phyloP scores from a whole-genome alignment of 2,113 vertebrate species.

The Meriones unguiculatus region DNA sequence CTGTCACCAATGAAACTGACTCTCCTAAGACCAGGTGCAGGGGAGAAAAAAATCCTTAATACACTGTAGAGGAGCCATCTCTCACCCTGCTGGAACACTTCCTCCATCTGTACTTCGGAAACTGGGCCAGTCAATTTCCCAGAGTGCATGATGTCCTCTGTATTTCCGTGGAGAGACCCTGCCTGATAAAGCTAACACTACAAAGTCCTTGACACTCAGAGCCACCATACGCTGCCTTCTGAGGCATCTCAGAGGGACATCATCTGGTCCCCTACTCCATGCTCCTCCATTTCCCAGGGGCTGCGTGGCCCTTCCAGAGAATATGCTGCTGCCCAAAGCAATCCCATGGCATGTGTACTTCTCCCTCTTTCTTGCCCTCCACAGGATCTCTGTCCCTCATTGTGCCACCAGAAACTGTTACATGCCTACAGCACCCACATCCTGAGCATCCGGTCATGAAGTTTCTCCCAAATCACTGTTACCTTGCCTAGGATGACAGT shows the following conservation, averaged over 20 bases:
- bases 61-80: not conserved
- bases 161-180: not conserved
- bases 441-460: fast-evolving
- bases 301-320: too few species aligned
- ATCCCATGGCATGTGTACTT: too few species aligned
- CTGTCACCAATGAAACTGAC: not conserved
- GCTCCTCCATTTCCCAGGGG: not conserved
- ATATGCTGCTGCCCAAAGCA: not conserved
- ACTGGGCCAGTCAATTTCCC: not conserved
- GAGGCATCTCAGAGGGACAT: not conserved
- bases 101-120: not conserved
- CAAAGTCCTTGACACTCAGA: not conserved
- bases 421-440: not conserved
- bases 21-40: not conserved
- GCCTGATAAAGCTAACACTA: not conserved
- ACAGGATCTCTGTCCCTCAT: not conserved
- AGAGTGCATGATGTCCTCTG: not conserved
- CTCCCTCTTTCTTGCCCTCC: not conserved
- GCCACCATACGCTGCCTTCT: not conserved
- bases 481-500: not conserved
- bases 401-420: not conserved
- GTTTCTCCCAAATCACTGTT: not conserved
- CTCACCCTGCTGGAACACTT: not conserved
- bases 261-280: not conserved
- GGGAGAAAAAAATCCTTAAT: not conserved